Evolutionary conservation across 2,797 vertebrate species (phyloP).

Genomic region (Liasis olivaceus): DNA sequence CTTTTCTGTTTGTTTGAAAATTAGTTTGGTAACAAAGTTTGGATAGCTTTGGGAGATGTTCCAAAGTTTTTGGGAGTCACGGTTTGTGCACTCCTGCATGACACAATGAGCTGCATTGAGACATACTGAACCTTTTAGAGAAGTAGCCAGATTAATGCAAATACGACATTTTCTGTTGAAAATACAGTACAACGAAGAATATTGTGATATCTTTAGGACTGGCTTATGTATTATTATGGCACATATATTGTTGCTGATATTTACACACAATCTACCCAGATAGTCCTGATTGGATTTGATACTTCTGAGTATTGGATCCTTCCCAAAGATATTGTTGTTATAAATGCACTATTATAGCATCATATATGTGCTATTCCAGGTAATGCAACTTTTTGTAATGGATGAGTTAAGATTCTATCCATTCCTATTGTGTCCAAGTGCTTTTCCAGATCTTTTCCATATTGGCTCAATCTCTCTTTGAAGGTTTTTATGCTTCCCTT

Average conservation of each 20-base stretch:
- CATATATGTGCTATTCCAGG: too few species aligned
- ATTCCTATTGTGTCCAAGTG: not conserved
- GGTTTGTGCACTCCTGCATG: not conserved
- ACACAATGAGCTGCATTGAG: not conserved
- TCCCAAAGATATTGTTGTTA: not conserved
- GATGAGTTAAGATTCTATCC: not conserved
- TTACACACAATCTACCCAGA: not conserved
- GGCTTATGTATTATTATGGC: not conserved
- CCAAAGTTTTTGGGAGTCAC: not conserved
- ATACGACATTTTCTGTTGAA: not conserved
- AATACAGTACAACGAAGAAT: not conserved
- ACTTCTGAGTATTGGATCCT: not conserved
- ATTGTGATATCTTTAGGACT: not conserved
- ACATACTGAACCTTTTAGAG: not conserved
- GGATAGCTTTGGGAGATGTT: not conserved
- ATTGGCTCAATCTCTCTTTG: too few species aligned
- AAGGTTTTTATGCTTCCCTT: not conserved
- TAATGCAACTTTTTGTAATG: too few species aligned
- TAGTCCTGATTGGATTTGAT: not conserved
- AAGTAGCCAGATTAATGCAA: not conserved
- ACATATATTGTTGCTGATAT: not conserved
- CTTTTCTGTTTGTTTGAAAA: not conserved
- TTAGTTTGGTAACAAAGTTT: not conserved
- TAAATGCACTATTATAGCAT: not conserved
- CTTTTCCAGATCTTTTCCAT: not conserved